These are phyloP conservation scores for Vollenhovia emeryi DNA, from an alignment of 1,140 invertebrate genomes.

Conservation along the genomic window DNA sequence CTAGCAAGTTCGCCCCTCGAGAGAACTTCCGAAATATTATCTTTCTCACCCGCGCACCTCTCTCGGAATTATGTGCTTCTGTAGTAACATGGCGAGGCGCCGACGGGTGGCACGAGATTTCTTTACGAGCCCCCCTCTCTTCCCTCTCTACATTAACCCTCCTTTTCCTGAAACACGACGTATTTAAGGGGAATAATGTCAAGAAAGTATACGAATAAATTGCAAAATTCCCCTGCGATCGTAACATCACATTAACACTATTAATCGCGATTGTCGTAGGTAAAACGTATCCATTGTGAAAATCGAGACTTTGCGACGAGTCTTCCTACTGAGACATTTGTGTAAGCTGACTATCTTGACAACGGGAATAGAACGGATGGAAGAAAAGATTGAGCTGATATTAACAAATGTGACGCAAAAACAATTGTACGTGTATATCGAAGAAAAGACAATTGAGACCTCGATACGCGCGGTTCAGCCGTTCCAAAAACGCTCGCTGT, in stretches of 20 bases:
- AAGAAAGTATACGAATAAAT: neutral
- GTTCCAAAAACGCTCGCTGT: neutral
- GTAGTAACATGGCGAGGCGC: neutral
- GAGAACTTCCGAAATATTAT: constrained; percentile 54
- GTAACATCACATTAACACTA: no score
- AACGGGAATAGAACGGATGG: neutral
- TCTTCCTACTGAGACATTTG: neutral
- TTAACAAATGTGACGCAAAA: neutral
- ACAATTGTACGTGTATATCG: neutral
- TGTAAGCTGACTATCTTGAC: neutral
- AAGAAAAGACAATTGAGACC: neutral
- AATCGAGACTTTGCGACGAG: neutral
- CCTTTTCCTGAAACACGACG: neutral
- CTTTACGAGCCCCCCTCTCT: neutral
- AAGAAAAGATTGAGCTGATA: neutral
- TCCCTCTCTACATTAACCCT: neutral
- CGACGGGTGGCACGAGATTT: constrained; percentile 5
- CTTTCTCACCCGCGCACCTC: neutral
- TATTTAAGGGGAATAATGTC: neutral
- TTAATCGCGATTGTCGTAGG: neutral
- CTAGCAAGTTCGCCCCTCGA: constrained; percentile 44
- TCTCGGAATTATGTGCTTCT: constrained; percentile 3
- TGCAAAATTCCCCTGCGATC: neutral
- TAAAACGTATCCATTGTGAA: neutral
- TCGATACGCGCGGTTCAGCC: neutral